Conservation (phyloP, 1,140 invertebrate species). For the Calycopis cecrops region DNA sequence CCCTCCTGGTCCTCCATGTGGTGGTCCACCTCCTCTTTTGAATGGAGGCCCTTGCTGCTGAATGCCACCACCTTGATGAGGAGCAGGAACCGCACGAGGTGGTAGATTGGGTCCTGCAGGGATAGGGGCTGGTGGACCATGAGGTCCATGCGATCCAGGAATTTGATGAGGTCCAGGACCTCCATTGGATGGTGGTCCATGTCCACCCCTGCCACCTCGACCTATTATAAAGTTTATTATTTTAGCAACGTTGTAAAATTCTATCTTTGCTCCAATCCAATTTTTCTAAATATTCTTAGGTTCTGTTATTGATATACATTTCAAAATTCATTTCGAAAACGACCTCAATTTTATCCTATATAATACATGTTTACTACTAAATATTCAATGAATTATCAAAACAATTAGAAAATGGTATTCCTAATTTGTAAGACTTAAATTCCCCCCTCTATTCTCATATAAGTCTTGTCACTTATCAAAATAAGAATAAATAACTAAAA, state of each 20-base stretch:
- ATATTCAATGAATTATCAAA: no score
- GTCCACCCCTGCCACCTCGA: slow-evolving; percentile 47
- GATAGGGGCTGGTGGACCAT: slow-evolving; percentile 28
- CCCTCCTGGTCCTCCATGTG: slow-evolving; percentile 49
- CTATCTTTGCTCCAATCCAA: no score
- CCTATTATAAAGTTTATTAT: slow-evolving; percentile 23
- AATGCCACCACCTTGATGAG: slow-evolving; percentile 26
- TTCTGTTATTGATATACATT: not conserved
- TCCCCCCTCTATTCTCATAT: no score
- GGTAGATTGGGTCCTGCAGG: slow-evolving; percentile 26
- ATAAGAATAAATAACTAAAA: no score
- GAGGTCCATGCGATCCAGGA: slow-evolving; percentile 15
- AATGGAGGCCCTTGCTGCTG: slow-evolving; percentile 37
- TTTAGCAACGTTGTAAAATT: not conserved
- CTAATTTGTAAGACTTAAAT: no score
- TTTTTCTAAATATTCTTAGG: no score
- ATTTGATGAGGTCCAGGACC: slow-evolving; percentile 27
- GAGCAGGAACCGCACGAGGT: slow-evolving; percentile 27
- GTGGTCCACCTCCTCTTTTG: slow-evolving; percentile 53
- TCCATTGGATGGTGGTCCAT: slow-evolving; percentile 30
- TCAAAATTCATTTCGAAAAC: no score
- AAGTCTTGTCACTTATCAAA: no score
- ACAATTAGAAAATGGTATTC: no score
- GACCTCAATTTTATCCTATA: no score
- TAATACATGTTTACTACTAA: not conserved